Base-by-base conservation (phyloP, 2,113 vertebrate species). In the Ondatra zibethicus region DNA sequence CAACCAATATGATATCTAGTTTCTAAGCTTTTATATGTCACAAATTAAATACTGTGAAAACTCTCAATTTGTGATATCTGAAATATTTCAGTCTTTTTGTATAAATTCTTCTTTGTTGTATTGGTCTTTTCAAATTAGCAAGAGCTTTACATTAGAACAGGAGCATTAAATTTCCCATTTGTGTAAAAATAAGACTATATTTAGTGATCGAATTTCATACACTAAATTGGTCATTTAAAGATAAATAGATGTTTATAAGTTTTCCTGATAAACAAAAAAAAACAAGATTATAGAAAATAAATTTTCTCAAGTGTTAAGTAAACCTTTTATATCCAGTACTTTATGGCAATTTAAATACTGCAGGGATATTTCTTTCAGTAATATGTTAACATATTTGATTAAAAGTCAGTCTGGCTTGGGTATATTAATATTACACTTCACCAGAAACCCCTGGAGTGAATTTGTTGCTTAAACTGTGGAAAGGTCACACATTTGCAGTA, bases 401-500 rank as follows among this genome's bases (percentile, higher is more conserved):
- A 94, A 89, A 96, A 90, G 12, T 94, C 75, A 93, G 19, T 58
- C 27, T 80, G 39, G n/a, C 25, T 85, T 88, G 77, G 58, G 5
- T 84, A 47, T 85, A 81, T 94, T 96, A 97, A 97, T 93, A 94
- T 68, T 94, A 78, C 88, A 16, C 7, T 94, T 63, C 70, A 94
- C 33, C 25, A 94, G 50, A 88, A 76, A 10, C 93, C 85, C 39
- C 76, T 95, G 33, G 93, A 95, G 93, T 73, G 50, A 97, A 36
- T 17, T 96, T 96, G 92, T 91, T 96, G 70, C 88, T 97, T 98
- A 80, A 96, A 96, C 42, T 85, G 58, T 89, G 58, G 45, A 98
- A 96, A 98, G 97, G 96, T 97, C 95, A 96, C 45, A 92, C 75
- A 92, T 93, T 94, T 95, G 90, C 65, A 95, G 42, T 33, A 81